A percentile compares a stretch with the other conserved stretches of the same genome.
phyloP scores from a whole-genome alignment of 2,888 invertebrate species.

The Macrophya annulata region DNA sequence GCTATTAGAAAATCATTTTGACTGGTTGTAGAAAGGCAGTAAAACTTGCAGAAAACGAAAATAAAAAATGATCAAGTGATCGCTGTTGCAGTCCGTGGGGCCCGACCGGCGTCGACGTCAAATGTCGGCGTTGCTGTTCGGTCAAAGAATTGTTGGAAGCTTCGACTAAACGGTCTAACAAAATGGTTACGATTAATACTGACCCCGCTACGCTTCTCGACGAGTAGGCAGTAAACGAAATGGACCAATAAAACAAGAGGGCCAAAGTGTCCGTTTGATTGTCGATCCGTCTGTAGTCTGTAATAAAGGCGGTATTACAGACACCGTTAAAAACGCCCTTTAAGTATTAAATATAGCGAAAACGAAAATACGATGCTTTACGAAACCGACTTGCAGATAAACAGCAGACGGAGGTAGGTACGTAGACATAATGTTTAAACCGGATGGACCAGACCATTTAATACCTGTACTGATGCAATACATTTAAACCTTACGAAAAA shows the following conservation, averaged over 20 bases:
- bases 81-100: neutral
- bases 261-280: conserved; percentile 72
- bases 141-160: conserved; percentile 50
- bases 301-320: conserved; percentile 71
- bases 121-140: conserved; percentile 32
- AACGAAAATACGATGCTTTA: conserved; percentile 46
- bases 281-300: conserved; percentile 70
- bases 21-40: conserved; percentile 9
- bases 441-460: conserved; percentile 20
- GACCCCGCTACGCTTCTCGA: conserved; percentile 40
- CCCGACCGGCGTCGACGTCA: neutral
- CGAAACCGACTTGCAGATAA: conserved; percentile 44
- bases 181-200: conserved; percentile 46
- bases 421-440: conserved; percentile 18
- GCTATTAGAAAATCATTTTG: conserved; percentile 47
- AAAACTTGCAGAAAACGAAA: neutral
- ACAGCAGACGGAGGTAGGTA: conserved; percentile 26
- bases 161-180: conserved; percentile 51
- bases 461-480: conserved; percentile 14
- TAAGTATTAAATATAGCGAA: conserved; percentile 48
- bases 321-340: conserved; percentile 52
- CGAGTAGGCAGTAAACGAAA: conserved; percentile 64
- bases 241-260: conserved; percentile 69
- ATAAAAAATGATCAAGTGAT: conserved; percentile 12
- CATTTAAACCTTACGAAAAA: neutral